Conservation (phyloP, 2,888 invertebrate species). For the Ashinkailepas kermadecensis region DNA sequence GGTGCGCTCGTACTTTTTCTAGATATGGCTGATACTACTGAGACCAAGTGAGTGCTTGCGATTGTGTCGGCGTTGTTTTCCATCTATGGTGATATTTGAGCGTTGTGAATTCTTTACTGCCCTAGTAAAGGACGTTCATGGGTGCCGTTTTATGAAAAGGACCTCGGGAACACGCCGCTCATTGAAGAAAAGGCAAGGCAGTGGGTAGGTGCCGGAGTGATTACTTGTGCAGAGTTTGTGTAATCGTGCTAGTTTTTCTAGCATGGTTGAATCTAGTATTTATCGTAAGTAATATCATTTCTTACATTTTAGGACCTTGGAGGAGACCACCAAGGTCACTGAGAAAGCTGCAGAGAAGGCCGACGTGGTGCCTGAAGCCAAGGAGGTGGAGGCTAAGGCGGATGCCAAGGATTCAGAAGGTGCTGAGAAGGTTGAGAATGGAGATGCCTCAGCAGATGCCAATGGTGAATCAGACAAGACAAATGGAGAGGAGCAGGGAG, state of each 20-base stretch:
- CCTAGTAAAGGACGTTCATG: background rate
- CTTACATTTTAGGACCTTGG: background rate
- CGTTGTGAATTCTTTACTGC: too few relatives aligned
- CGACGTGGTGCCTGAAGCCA: background rate
- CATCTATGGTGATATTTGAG: too few relatives aligned
- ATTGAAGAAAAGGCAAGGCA: too few relatives aligned
- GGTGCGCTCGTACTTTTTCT: background rate
- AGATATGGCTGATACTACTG: background rate
- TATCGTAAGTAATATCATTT: background rate
- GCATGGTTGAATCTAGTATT: background rate
- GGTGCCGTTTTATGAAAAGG: background rate
- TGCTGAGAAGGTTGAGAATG: background rate
- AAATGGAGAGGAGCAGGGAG: conserved; percentile 4
- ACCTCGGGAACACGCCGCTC: background rate
- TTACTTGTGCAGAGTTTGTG: background rate
- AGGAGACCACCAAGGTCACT: conserved; percentile 7
- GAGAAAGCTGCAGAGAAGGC: background rate
- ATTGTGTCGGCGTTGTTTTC: too few relatives aligned
- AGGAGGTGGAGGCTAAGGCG: background rate
- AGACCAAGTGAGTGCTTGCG: background rate
- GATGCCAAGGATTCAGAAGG: background rate
- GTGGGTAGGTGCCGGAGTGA: background rate
- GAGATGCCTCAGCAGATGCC: background rate
- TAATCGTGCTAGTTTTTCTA: background rate
- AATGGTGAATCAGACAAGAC: background rate